Base-by-base conservation (phyloP, 2,797 vertebrate species). In the Propithecus perrieri region DNA sequence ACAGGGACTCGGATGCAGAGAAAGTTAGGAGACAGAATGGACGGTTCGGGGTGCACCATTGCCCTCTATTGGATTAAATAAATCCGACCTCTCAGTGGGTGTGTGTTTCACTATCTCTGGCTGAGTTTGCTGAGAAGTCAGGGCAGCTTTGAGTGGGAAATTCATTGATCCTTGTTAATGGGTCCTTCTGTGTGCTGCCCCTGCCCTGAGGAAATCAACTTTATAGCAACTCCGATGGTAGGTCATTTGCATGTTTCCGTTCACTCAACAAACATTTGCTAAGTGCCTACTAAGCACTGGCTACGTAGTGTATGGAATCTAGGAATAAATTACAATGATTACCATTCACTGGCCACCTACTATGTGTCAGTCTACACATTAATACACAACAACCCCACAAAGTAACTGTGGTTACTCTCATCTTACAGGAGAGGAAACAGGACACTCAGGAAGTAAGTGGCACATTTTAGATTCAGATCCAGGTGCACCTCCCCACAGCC, bases 21-120 rank as follows among this genome's bases (percentile, higher is more conserved):
- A 75, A 81, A 84, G 85, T 89, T 89, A 78, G 22, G 0, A 81
- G 0, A 30, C 7, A 28, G 35, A 63, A 79, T 35, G 0, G 0
- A 0, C 0, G 6, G n/a, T 87, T 88, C 63, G 33, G 95, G 96
- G 96, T 14, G 30, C 95, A 94, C 79, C 88, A 72, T 94, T 94
- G 93, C 92, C 91, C 96, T 96, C 97, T 98, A 85, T 97, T 97
- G 96, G 94, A 96, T 69, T 4, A 1, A 81, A 69, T 50, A 61
- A 86, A 87, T 84, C 94, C 93, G 91, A 55, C 90, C 20, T 83
- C 59, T 69, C 94, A 92, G 94, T 74, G 55, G 48, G 26, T 71
- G 75, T 57, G 10, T 84, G 72, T 61, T 95, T 85, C 86, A 50
- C 85, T 43, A 43, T 89, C 85, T 96, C 69, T 22, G 24, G 53